Conservation (phyloP, 2,797 vertebrate genomes). For the Limnodromus scolopaceus region DNA sequence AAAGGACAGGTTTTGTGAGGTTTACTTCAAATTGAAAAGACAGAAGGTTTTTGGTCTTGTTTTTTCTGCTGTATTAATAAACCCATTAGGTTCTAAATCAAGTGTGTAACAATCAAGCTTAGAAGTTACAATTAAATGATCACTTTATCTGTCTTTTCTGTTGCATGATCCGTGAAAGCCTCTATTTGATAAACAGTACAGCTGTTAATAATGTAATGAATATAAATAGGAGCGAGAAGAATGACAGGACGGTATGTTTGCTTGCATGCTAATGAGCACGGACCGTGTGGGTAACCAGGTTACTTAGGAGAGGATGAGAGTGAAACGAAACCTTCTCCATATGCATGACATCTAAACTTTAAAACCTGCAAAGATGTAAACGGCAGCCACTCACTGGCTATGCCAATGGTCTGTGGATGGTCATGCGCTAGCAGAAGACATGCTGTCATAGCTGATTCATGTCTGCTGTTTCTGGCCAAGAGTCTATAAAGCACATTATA, state of each 20-base stretch:
- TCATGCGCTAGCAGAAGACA: neutral
- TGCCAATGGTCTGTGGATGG: neutral
- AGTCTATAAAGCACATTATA: neutral
- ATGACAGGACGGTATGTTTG: neutral
- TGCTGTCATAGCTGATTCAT: conserved; percentile 19
- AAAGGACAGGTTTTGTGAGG: neutral
- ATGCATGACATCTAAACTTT: neutral
- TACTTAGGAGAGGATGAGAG: neutral
- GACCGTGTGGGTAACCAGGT: neutral
- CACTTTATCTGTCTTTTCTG: conserved; percentile 18
- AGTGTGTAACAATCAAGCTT: neutral
- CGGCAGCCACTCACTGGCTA: neutral
- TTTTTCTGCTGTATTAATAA: conserved; percentile 8
- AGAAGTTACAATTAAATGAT: conserved; percentile 26
- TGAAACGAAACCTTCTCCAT: neutral
- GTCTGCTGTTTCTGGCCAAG: conserved; percentile 19
- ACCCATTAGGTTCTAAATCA: conserved; percentile 10
- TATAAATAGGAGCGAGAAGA: neutral
- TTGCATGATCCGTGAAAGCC: neutral
- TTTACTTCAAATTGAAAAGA: neutral
- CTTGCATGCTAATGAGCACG: neutral
- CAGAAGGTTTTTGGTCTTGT: neutral
- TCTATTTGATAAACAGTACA: conserved; percentile 32
- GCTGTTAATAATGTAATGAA: conserved; percentile 37
- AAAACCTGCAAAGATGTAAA: neutral